A percentile compares a stretch with the other conserved stretches of the same genome.
Evolutionary conservation across 1,140 invertebrate species (phyloP).

Genomic region (Sarcophaga bullata): DNA sequence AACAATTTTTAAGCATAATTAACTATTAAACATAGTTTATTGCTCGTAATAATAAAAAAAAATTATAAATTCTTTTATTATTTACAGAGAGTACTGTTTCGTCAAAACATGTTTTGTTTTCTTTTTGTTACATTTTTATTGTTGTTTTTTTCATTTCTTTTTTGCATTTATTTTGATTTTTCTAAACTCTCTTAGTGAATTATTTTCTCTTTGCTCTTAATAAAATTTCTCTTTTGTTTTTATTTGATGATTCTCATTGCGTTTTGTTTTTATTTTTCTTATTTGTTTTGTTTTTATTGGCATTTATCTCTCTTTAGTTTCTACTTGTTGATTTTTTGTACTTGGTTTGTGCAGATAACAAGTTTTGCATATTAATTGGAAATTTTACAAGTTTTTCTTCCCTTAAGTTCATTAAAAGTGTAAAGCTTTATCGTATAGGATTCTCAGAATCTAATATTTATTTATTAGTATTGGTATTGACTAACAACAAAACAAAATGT

Average conservation of each 20-base stretch:
- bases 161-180: conserved; percentile 31
- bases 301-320: not conserved
- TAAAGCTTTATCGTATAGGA: too few species aligned
- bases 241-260: not conserved
- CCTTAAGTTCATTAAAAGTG: too few species aligned
- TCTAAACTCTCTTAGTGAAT: not conserved
- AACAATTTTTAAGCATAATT: not conserved
- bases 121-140: conserved; percentile 15
- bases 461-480: too few species aligned
- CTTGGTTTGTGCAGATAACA: not conserved
- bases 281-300: not conserved
- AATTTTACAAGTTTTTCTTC: too few species aligned
- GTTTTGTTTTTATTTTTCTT: not conserved
- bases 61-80: not conserved
- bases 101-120: conserved; percentile 39
- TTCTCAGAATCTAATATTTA: too few species aligned
- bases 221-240: not conserved
- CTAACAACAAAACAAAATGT: too few species aligned
- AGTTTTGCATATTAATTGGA: too few species aligned
- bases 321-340: conserved; percentile 9
- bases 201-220: not conserved
- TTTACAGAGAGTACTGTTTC: conserved; percentile 29
- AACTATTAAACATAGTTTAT: not conserved
- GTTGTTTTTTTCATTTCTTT: conserved; percentile 39
- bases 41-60: too few species aligned